Evolutionary conservation across 1,140 invertebrate species (phyloP), one percentile per base, ranked within the genome.

Genomic region (Drosophila ironensis): DNA sequence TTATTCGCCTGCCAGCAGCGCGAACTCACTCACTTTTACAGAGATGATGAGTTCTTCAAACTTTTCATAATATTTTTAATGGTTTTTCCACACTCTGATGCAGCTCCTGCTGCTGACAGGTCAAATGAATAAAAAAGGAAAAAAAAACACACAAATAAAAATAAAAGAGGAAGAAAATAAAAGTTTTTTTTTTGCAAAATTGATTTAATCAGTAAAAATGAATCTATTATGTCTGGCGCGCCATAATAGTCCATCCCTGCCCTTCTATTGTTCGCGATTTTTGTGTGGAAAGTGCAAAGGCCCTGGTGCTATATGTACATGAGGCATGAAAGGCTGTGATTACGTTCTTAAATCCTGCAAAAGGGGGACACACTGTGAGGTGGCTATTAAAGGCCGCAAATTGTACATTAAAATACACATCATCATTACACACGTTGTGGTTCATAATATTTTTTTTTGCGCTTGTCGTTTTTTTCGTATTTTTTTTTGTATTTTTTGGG

Each of bases 401-500:
- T 57, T 70, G 66, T 37, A 56, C 44, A 72, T 78, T 59, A 68
- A 72, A 63, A 74, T 66, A 76, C 54, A 76, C 70, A 72, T 81
- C 54, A 76, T 81, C 76, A 75, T 81, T 60, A 75, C 57, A 71
- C 57, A 54, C 64, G 33, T 38, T 69, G 68, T 47, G 40, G 38
- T 42, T 50, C 27, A 69, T 50, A 61, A 44, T 59, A 44, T 30
- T 17, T 27, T 46, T 60, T 44, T 45, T 59, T 44, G 3, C 16
- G 20, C 20, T 24, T 7, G n/a, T n/a, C n/a, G n/a, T 41, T 44
- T 47, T 27, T 37, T 28, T 46, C 19, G 22, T 19, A 20, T n/a
- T 28, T 41, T 30, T 30, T 52, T 46, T n/a, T 28, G 33, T 30
- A 24, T 52, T 46, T 74, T 76, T 81, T 81, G 45, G 77, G 61